A percentile compares a stretch with the other conserved stretches of the same genome.
phyloP scores from a whole-genome alignment of 2,888 invertebrate species.

The Drosophila robusta region DNA sequence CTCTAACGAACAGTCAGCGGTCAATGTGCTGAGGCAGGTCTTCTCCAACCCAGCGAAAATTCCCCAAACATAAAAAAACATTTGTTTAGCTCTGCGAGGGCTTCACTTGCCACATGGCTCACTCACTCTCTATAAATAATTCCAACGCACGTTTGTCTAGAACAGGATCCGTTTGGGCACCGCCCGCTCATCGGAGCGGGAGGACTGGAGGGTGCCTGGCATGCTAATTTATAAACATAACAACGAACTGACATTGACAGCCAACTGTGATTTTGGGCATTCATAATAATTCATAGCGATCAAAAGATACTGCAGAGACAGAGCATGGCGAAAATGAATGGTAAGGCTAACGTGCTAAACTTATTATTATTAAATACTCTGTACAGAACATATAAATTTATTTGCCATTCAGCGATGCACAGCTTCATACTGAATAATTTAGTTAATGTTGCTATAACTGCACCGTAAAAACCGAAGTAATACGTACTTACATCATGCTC shows the following conservation, averaged over 20 bases:
- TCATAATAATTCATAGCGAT: conserved; percentile 19
- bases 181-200: not conserved
- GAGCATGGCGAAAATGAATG: conserved; percentile 24
- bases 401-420: not conserved
- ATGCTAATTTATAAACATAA: conserved; percentile 72
- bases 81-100: conserved; percentile 37
- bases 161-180: conserved; percentile 63
- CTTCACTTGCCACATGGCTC: conserved; percentile 24
- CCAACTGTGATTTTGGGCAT: conserved; percentile 60
- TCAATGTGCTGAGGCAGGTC: conserved; percentile 35
- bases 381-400: not conserved
- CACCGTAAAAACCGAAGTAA: not conserved
- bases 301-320: conserved; percentile 19
- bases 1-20: conserved; percentile 33
- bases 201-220: conserved; percentile 12
- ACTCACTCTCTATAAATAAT: conserved; percentile 71
- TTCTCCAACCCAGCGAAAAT: conserved; percentile 28
- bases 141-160: conserved; percentile 60
- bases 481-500: not conserved
- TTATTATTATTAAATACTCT: not conserved
- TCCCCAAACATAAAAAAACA: conserved; percentile 56
- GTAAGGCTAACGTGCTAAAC: conserved; percentile 9
- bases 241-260: conserved; percentile 54
- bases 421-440: not conserved
- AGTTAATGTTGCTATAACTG: not conserved